Conservation (phyloP, 2,797 vertebrate species). For the Rhinella marina region DNA sequence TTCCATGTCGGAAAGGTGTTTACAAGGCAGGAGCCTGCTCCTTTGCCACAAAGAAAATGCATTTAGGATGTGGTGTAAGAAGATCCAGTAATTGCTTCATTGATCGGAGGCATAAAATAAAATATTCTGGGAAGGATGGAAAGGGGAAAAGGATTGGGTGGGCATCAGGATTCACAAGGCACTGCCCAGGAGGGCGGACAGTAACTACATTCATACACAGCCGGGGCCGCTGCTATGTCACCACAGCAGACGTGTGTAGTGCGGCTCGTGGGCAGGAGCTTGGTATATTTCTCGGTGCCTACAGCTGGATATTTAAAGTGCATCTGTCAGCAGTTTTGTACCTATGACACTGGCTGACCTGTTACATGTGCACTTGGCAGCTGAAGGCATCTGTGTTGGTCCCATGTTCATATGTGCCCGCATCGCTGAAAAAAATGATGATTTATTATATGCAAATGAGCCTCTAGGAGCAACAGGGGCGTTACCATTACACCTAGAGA, state of each 20-base stretch:
- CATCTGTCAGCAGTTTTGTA: no score
- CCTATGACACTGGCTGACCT: no score
- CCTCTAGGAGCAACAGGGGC: no score
- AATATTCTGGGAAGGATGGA: not conserved
- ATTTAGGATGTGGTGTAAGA: slow-evolving; percentile 38
- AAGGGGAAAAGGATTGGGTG: slow-evolving; percentile 7
- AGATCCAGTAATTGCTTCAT: slow-evolving; percentile 32
- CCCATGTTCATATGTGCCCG: no score
- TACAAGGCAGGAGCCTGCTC: slow-evolving; percentile 61
- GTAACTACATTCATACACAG: not conserved
- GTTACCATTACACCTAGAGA: no score
- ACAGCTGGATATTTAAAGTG: not conserved
- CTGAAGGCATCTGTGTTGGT: no score
- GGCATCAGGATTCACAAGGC: slow-evolving; percentile 8
- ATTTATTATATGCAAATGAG: no score
- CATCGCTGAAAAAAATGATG: no score
- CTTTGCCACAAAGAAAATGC: slow-evolving; percentile 47
- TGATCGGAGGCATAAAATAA: slow-evolving; percentile 25
- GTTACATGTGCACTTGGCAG: no score
- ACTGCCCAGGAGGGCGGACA: not conserved
- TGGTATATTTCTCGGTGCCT: not conserved
- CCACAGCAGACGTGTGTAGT: no score
- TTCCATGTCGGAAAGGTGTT: slow-evolving; percentile 60
- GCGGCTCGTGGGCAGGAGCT: not conserved
- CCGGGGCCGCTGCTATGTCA: not conserved